Percentiles rank a stretch among this genome's conserved stretches.
phyloP scores from a whole-genome alignment of 1,140 invertebrate species.

The Caenorhabditis briggsae region DNA sequence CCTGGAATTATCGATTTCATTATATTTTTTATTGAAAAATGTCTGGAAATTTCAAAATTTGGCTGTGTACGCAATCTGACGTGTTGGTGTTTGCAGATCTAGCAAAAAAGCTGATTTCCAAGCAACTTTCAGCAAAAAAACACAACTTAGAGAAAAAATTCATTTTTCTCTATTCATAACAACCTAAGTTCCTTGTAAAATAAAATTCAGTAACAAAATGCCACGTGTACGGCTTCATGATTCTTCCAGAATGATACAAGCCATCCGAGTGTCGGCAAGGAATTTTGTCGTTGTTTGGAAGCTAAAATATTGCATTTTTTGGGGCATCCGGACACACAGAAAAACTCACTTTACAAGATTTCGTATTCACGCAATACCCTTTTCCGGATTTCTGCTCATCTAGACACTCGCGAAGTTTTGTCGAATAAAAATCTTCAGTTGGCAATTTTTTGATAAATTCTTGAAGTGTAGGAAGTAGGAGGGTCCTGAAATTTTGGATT shows the following conservation, averaged over 20 bases:
- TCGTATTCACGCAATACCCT: constrained; percentile 20
- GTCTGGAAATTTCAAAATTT: no score
- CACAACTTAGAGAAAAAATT: no score
- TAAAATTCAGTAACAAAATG: constrained; percentile 42
- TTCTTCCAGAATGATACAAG: not conserved
- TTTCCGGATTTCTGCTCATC: not conserved
- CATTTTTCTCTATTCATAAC: constrained; percentile 11
- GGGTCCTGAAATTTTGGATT: not conserved
- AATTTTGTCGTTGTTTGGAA: constrained; percentile 25
- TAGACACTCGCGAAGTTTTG: constrained; percentile 2
- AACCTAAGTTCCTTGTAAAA: constrained; percentile 40
- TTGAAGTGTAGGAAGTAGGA: constrained; percentile 5
- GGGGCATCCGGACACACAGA: not conserved
- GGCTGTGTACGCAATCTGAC: no score
- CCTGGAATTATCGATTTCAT: no score
- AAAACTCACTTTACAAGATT: not conserved
- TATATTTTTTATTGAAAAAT: no score
- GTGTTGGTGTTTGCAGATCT: no score
- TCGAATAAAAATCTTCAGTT: constrained; percentile 41
- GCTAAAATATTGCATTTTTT: constrained; percentile 8
- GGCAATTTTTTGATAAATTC: not conserved
- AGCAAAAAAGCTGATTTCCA: no score
- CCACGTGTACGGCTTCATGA: constrained; percentile 31
- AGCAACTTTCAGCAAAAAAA: no score
- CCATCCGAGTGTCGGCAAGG: constrained; percentile 34